Evolutionary conservation across 2,797 vertebrate species (phyloP), one percentile per base, ranked within the genome.

Genomic region (Synaphobranchus kaupii): DNA sequence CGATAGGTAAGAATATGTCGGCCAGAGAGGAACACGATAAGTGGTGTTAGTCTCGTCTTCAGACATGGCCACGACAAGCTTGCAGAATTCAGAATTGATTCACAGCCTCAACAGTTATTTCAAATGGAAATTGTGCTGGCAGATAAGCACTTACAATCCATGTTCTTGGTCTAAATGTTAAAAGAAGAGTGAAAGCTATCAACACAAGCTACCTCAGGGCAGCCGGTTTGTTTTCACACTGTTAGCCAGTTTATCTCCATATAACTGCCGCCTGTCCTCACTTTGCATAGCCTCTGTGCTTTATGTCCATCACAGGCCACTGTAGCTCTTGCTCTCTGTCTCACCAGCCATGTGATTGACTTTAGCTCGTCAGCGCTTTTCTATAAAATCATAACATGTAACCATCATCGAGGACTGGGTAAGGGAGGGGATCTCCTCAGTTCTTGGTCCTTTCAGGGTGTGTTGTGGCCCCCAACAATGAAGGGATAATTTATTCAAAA

Each of bases 401-500:
- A 76, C 31, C 17, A 15, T 20, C 34, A n/a, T 5, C 44, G 39
- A 44, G 63, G 22, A 68, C 63, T 15, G 1, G 7, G 22, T 10
- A 34, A 47, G 78, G 22, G 1, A 13, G 25, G 22, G 47, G 39
- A n/a, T n/a, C 20, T n/a, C 47, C 17, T 80, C 76, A 66, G 56
- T 22, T 84, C 58, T 39, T 66, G 50, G 60, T 85, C 58, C 44
- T 85, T 44, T 17, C 15, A 48, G 50, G 48, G 63, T 25, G 28
- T 10, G 13, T 52, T 6, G 25, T 8, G 84, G 47, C 44, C 4
- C 10, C 39, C 63, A 48, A 71, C 44, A 28, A 22, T n/a, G 54
- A 47, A 50, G 44, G 48, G 47, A 85, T 85, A 25, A 71, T 71
- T 85, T 47, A 71, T 84, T 44, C 84, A 68, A 85, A 85, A 25